phyloP scores from a whole-genome alignment of 1,140 invertebrate genomes.

The Drosophila rufa region DNA sequence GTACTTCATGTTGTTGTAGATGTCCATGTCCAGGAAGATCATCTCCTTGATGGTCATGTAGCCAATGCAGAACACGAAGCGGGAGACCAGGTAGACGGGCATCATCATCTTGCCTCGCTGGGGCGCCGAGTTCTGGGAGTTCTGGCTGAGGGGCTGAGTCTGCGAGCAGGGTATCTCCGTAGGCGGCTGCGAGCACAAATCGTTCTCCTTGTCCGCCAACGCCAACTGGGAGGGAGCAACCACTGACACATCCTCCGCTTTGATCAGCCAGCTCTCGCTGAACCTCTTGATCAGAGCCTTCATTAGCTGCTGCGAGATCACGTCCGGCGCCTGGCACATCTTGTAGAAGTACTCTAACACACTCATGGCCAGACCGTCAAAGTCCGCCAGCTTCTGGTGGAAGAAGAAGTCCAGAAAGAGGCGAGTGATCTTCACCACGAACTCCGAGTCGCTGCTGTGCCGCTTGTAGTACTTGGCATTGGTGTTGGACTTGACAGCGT shows the following conservation, averaged over 20 bases:
- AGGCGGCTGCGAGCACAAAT: constrained; percentile 26
- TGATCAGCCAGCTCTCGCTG: constrained; percentile 45
- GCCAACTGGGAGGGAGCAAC: background rate
- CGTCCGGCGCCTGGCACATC: constrained; percentile 78
- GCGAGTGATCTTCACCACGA: constrained; percentile 59
- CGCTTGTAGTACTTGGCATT: constrained; percentile 76
- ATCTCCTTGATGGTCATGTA: constrained; percentile 91
- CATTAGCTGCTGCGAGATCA: constrained; percentile 74
- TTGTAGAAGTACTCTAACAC: constrained; percentile 76
- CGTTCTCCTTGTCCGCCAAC: constrained; percentile 8
- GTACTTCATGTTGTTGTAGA: constrained; percentile 90
- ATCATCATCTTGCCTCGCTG: constrained; percentile 34
- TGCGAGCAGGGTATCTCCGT: constrained; percentile 67
- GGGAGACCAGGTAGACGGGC: constrained; percentile 86
- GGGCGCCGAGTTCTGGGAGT: constrained; percentile 28
- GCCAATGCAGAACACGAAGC: constrained; percentile 90
- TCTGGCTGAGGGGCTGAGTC: constrained; percentile 42
- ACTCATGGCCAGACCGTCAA: constrained; percentile 70
- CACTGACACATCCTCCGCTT: background rate
- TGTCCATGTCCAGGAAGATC: constrained; percentile 91
- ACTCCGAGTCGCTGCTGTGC: constrained; percentile 49
- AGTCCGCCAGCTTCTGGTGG: constrained; percentile 64
- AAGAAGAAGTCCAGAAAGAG: constrained; percentile 75
- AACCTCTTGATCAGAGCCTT: constrained; percentile 61
- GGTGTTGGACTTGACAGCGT: constrained; percentile 63